Percentiles rank a stretch among this genome's conserved stretches.
Conservation (phyloP, 1,140 invertebrate species). For the Hylaeus volcanicus region DNA sequence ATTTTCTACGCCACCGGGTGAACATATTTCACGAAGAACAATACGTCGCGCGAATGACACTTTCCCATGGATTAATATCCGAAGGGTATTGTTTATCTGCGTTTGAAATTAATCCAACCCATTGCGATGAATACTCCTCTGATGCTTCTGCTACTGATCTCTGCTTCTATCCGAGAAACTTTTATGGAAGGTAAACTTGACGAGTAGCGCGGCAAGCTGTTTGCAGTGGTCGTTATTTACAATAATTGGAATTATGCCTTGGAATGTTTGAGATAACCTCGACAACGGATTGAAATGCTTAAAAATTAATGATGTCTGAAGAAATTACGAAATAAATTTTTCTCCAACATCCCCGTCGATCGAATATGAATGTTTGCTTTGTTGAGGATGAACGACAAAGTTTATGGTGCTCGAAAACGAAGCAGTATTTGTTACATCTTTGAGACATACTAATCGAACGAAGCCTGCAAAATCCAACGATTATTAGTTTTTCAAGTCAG, state of each 20-base stretch:
- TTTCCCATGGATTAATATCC: background rate
- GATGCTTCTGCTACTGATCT: background rate
- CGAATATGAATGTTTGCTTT: too few species aligned
- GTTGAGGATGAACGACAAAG: too few species aligned
- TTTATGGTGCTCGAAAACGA: too few species aligned
- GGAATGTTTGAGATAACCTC: background rate
- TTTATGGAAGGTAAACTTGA: slow-evolving; percentile 2
- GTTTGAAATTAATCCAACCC: slow-evolving; percentile 1
- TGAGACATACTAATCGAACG: too few species aligned
- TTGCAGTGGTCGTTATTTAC: background rate
- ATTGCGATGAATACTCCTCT: background rate
- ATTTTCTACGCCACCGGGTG: slow-evolving; percentile 27
- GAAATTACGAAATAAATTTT: slow-evolving; percentile 2
- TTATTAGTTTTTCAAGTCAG: too few species aligned
- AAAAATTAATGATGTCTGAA: slow-evolving; percentile 11
- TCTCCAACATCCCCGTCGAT: too few species aligned
- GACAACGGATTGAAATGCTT: background rate
- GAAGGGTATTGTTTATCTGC: background rate
- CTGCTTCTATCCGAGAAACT: background rate
- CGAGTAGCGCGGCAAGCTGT: background rate
- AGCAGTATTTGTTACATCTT: too few species aligned
- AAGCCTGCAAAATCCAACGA: too few species aligned
- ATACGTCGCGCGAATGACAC: background rate
- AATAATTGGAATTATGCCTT: background rate
- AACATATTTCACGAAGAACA: slow-evolving; percentile 9